These are phyloP conservation scores for Pseudomyrmex concolor DNA, from an alignment of 1,140 invertebrate species.

Conservation along the genomic window DNA sequence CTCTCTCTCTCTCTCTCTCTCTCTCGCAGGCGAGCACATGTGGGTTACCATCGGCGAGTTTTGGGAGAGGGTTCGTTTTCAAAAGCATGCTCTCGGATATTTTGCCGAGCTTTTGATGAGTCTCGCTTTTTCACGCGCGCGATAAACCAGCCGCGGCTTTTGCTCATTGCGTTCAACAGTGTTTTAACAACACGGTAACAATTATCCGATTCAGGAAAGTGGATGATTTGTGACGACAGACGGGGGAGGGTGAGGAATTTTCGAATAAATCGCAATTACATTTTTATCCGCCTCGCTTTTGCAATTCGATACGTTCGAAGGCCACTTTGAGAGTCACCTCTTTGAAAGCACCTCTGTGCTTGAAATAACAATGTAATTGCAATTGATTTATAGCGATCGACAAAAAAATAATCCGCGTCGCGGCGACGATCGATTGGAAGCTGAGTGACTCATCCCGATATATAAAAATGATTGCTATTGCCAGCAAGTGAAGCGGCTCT, in stretches of 20 bases:
- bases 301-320: background rate
- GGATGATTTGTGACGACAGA: background rate
- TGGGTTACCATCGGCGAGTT: slow-evolving; percentile 42
- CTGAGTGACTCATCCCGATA: background rate
- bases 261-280: slow-evolving; percentile 26
- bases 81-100: slow-evolving; percentile 57
- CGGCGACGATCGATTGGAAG: background rate
- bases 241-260: background rate
- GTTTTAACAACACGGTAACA: slow-evolving; percentile 51
- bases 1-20: background rate
- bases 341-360: no score
- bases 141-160: slow-evolving; percentile 28
- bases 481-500: background rate
- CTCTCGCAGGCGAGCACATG: slow-evolving; percentile 26
- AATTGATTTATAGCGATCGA: slow-evolving; percentile 1
- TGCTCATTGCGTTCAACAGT: background rate
- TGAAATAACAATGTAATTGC: slow-evolving; percentile 23
- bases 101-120: slow-evolving; percentile 22
- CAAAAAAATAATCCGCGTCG: background rate
- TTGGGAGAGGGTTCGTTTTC: slow-evolving; percentile 47
- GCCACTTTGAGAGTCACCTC: background rate
- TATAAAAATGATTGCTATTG: background rate
- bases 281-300: slow-evolving; percentile 19
- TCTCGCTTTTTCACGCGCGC: slow-evolving; percentile 38
- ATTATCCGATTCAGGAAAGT: slow-evolving; percentile 37